Evolutionary conservation across 2,888 invertebrate genomes (phyloP).

Genomic region (Pyrrhia umbra): DNA sequence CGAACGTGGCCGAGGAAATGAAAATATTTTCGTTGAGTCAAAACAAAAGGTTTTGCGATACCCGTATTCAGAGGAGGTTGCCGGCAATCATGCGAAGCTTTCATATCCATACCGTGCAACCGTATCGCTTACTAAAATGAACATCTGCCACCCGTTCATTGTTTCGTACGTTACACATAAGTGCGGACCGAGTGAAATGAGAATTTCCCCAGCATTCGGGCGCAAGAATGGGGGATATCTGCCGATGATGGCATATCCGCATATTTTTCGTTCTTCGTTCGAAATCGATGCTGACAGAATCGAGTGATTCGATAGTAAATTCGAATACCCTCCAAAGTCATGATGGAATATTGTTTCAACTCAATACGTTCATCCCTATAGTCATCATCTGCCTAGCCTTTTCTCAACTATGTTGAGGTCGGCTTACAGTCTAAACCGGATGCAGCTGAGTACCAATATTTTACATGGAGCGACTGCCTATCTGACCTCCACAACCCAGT

Average conservation of each 20-base stretch:
- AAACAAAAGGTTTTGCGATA: slow-evolving; percentile 74
- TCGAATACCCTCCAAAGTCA: slow-evolving; percentile 17
- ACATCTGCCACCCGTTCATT: slow-evolving; percentile 78
- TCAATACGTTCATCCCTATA: no score
- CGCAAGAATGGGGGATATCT: slow-evolving; percentile 39
- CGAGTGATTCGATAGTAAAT: slow-evolving; percentile 47
- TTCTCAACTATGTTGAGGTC: no score
- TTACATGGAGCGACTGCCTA: no score
- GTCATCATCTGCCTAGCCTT: no score
- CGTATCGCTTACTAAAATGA: slow-evolving; percentile 80
- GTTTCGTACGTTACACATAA: slow-evolving; percentile 73
- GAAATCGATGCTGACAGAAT: slow-evolving; percentile 43
- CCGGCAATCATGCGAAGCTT: slow-evolving; percentile 75
- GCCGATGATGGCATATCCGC: slow-evolving; percentile 39
- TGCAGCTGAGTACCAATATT: no score
- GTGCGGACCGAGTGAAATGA: slow-evolving; percentile 69
- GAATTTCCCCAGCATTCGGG: slow-evolving; percentile 64
- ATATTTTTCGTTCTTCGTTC: slow-evolving; percentile 26
- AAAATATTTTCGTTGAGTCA: slow-evolving; percentile 75
- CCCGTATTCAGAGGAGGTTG: slow-evolving; percentile 69
- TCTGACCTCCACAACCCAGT: no score
- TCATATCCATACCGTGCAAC: slow-evolving; percentile 65
- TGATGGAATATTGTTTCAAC: slow-evolving; percentile 8
- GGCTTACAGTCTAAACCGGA: no score
- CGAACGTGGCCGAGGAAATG: slow-evolving; percentile 74